Evolutionary conservation across 1,140 invertebrate genomes (phyloP).

Genomic region (Cepaea nemoralis): DNA sequence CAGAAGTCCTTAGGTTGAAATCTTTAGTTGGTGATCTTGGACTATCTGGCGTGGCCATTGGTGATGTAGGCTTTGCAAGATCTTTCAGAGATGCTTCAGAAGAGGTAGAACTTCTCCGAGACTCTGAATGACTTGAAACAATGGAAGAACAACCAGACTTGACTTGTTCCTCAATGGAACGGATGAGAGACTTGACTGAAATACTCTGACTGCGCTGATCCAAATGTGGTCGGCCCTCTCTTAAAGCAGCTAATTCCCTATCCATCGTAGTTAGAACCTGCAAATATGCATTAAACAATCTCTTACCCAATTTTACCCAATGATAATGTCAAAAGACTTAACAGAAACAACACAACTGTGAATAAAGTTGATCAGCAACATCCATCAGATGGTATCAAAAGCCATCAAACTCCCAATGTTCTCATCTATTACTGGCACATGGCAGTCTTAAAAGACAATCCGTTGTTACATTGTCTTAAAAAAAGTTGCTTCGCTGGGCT

Average conservation of each 20-base stretch:
- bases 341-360: too few species aligned
- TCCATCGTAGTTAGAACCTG: constrained; percentile 57
- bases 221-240: constrained; percentile 53
- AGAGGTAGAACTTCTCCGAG: constrained; percentile 62
- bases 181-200: constrained; percentile 89
- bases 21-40: constrained; percentile 54
- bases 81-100: constrained; percentile 50
- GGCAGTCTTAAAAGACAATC: too few species aligned
- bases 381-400: too few species aligned
- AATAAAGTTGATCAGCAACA: too few species aligned
- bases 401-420: too few species aligned
- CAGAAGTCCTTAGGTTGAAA: constrained; percentile 45
- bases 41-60: constrained; percentile 48
- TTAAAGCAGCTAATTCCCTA: constrained; percentile 57
- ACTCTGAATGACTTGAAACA: constrained; percentile 62
- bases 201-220: constrained; percentile 74
- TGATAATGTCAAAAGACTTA: too few species aligned
- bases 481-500: too few species aligned
- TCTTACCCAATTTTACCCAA: background rate
- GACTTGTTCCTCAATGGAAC: constrained; percentile 86
- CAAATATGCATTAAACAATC: background rate
- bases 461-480: too few species aligned
- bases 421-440: too few species aligned
- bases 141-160: constrained; percentile 73
- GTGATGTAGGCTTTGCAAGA: constrained; percentile 59